Evolutionary conservation across 2,888 invertebrate genomes (phyloP).

Genomic region (Agelastica alni): DNA sequence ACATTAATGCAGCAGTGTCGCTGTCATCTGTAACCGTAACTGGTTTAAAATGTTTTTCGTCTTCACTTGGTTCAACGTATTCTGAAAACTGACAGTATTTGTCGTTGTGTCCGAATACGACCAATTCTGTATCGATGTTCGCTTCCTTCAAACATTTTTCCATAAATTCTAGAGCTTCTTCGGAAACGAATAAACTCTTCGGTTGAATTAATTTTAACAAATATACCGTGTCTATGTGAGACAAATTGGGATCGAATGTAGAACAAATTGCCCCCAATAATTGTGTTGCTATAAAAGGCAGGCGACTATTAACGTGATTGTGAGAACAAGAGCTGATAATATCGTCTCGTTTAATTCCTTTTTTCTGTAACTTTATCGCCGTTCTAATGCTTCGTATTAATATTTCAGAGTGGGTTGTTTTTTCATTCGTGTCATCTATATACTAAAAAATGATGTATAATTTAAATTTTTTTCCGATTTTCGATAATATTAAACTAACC

Average conservation of each 20-base stretch:
- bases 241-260: constrained; percentile 43
- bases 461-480: no score
- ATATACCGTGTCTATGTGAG: constrained; percentile 32
- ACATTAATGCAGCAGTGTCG: constrained; percentile 41
- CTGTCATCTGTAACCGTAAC: constrained; percentile 17
- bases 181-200: constrained; percentile 30
- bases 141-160: constrained; percentile 28
- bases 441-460: constrained; percentile 21
- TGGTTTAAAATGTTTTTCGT: constrained; percentile 38
- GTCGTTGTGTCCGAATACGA: constrained; percentile 40
- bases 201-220: constrained; percentile 29
- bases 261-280: constrained; percentile 53
- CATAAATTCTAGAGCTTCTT: constrained; percentile 26
- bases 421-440: constrained; percentile 21
- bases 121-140: constrained; percentile 33
- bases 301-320: constrained; percentile 29
- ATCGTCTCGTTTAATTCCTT: constrained; percentile 23
- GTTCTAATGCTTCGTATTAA: constrained; percentile 20
- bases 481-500: no score
- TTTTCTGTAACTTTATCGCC: constrained; percentile 22
- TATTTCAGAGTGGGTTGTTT: constrained; percentile 18
- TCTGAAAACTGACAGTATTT: constrained; percentile 30
- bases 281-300: constrained; percentile 58
- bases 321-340: constrained; percentile 24
- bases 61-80: constrained; percentile 26